phyloP scores from a whole-genome alignment of 1,140 invertebrate genomes.

The Spodoptera litura region DNA sequence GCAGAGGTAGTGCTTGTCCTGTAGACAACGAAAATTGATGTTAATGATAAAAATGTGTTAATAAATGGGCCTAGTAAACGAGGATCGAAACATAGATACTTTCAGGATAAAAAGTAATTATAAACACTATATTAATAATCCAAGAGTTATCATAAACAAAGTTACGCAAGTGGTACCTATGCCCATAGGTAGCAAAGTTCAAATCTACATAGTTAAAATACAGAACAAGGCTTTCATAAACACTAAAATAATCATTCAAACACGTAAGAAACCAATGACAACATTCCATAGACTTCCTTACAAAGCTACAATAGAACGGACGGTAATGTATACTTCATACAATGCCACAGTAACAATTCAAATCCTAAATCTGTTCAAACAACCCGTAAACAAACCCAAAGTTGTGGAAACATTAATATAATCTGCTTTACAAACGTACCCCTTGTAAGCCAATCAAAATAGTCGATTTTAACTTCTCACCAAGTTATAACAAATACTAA shows the following conservation, averaged over 20 bases:
- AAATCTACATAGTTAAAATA: too few relatives aligned
- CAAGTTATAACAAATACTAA: background rate
- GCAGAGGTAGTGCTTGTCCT: conserved; percentile 98
- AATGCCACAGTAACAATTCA: background rate
- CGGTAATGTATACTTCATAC: background rate
- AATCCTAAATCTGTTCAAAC: conserved; percentile 13
- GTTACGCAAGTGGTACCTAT: too few relatives aligned
- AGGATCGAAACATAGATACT: too few relatives aligned
- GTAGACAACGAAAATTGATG: conserved; percentile 60
- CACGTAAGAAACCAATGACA: too few relatives aligned
- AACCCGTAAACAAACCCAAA: conserved; percentile 22
- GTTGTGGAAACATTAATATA: conserved; percentile 29
- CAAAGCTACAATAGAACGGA: background rate
- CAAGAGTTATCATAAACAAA: too few relatives aligned
- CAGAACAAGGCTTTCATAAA: too few relatives aligned
- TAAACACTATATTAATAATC: too few relatives aligned
- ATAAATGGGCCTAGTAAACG: too few relatives aligned
- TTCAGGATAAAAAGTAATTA: too few relatives aligned
- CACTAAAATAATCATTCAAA: too few relatives aligned
- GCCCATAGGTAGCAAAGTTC: too few relatives aligned
- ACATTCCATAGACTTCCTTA: background rate
- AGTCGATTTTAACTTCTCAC: background rate
- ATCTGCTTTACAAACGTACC: conserved; percentile 26
- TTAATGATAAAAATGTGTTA: background rate
- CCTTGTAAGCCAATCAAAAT: conserved; percentile 28